phyloP scores from a whole-genome alignment of 1,140 invertebrate genomes.

The Telenomus remus region DNA sequence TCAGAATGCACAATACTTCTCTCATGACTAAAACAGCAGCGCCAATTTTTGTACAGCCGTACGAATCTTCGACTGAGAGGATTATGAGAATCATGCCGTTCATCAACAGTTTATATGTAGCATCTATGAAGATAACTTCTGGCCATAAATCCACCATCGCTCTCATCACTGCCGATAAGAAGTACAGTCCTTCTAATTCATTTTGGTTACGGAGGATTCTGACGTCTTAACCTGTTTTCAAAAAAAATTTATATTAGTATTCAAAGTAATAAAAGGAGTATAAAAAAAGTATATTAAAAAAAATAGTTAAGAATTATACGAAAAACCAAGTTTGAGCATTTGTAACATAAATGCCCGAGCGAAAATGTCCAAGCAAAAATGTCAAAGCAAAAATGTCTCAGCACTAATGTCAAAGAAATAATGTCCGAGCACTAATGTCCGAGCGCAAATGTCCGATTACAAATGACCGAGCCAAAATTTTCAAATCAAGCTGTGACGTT shows the following conservation, averaged over 20 bases:
- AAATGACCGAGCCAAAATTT: too few relatives aligned
- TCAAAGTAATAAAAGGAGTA: background rate
- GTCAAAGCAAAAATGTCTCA: too few relatives aligned
- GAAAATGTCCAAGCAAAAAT: too few relatives aligned
- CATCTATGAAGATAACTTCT: constrained; percentile 8
- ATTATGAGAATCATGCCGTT: background rate
- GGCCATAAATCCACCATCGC: background rate
- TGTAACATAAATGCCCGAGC: too few relatives aligned
- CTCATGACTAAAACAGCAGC: background rate
- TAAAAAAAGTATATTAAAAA: too few relatives aligned
- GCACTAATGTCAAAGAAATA: too few relatives aligned
- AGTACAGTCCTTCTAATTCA: background rate
- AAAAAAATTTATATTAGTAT: background rate
- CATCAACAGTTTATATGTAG: constrained; percentile 3
- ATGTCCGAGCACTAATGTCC: too few relatives aligned
- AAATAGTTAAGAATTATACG: too few relatives aligned
- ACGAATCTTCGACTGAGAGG: background rate
- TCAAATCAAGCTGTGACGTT: too few relatives aligned
- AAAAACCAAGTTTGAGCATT: too few relatives aligned
- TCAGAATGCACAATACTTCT: background rate
- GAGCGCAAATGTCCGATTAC: too few relatives aligned
- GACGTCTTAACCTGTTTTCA: background rate
- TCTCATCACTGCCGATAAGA: background rate
- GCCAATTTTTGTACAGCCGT: background rate
- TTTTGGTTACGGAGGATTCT: background rate